Base-by-base conservation (phyloP, 1,140 invertebrate genomes). In the Drosophila bipectinata region DNA sequence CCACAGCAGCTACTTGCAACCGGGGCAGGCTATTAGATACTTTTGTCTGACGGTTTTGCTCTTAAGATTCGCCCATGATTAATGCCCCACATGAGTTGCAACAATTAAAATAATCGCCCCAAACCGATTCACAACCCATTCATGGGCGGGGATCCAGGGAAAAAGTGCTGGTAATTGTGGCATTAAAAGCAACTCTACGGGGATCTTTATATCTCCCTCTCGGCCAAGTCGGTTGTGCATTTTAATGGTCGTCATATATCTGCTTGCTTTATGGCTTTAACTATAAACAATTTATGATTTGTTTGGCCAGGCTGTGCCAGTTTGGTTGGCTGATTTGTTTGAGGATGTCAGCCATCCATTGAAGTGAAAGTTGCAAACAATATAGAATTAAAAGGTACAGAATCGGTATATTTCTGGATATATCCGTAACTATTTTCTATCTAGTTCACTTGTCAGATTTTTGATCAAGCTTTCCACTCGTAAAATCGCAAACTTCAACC, bases 251-350 rank as follows among this genome's bases (percentile, higher is more conserved):
- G 49, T 57, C 81, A 77, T 82, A 85, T 85, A 85, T 85, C 63
- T 78, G 73, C 69, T 60, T 69, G 61, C 47, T 87, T 84, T 87
- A 84, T 77, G 81, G 55, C 82, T 66, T 60, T 69, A 85, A 87
- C 78, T 75, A 71, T 77, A 87, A 78, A 87, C 63, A 87, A 85
- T 87, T 82, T 81, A 85, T 87, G 82, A 85, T 88, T 75, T 62
- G 59, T 52, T 28, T 15, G 44, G 57, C 34, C 52, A 69, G 51
- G 28, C 51, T 51, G 26, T 51, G 10, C 14, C 24, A 28, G 8
- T 49, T 48, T 6, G 49, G 24, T 15, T 55, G 49, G 49, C 24
- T 49, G 67, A 37, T 37, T 37, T 37, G 30, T 30, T 14, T 37
- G 51, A 68, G 48, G 66, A 56, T 68, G 68, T n/a, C 24, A 3